Percentiles rank a stretch among this genome's conserved stretches.
Evolutionary conservation across 2,797 vertebrate species (phyloP).

Genomic region (Gymnopithys bicolor): DNA sequence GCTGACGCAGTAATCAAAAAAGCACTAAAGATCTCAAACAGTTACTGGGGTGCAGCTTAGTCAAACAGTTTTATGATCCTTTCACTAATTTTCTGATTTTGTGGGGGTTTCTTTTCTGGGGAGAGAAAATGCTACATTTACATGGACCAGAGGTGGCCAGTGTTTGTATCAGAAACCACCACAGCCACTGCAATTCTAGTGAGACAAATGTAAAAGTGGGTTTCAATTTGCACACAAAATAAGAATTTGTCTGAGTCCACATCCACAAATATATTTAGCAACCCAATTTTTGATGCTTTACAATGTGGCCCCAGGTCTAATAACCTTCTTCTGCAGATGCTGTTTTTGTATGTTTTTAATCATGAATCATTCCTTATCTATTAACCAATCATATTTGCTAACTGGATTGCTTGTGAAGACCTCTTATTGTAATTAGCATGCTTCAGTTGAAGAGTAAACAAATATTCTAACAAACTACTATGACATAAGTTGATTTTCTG

Average conservation of each 20-base stretch:
- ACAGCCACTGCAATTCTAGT: neutral
- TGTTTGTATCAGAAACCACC: neutral
- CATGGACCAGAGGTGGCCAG: neutral
- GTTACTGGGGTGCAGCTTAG: neutral
- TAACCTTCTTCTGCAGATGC: slow-evolving; percentile 5
- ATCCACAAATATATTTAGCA: neutral
- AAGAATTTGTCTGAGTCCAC: neutral
- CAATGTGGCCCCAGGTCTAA: neutral
- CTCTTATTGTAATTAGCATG: slow-evolving; percentile 79
- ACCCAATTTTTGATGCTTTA: neutral
- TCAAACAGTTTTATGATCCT: neutral
- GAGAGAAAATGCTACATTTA: neutral
- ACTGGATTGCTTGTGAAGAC: slow-evolving; percentile 74
- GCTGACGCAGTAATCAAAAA: neutral
- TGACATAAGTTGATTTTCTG: slow-evolving; percentile 76
- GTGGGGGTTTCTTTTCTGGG: neutral
- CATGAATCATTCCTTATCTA: slow-evolving; percentile 60
- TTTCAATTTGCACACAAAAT: neutral
- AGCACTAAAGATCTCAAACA: neutral
- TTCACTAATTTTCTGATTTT: neutral
- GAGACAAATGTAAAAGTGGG: neutral
- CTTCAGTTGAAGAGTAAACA: slow-evolving; percentile 78
- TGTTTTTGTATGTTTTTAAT: slow-evolving; percentile 57
- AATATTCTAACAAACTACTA: slow-evolving; percentile 79
- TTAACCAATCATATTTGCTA: slow-evolving; percentile 73